Evolutionary conservation across 2,888 invertebrate genomes (phyloP), one percentile per base, ranked within the genome.

Genomic region (Phortica okadai): DNA sequence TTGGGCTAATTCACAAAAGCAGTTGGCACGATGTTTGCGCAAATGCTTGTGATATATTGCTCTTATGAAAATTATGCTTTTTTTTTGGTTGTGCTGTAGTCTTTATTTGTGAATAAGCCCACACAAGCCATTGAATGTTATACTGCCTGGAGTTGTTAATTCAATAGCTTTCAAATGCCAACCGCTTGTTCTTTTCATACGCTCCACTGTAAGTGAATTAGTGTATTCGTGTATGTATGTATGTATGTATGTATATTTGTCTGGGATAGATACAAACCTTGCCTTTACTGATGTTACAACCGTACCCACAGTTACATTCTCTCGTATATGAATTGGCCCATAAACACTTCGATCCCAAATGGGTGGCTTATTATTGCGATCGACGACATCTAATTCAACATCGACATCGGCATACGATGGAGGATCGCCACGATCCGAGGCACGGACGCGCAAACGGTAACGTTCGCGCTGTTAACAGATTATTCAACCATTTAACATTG

Each of bases 231-330:
- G 69, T 72, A 64, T 77, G 76, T 75, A 72, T n/a, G 42, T 45
- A 54, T 79, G 69, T 72, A 64, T 77, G 76, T 75, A 72, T n/a
- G 42, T 45, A 54, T 62, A 64, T 54, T 50, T 50, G 50, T 14
- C 50, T 62, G 62, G 16, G 62, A 25, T 3, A 56, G 81, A 96
- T 96, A 96, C 96, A 95, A 96, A 96, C 97, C 97, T 97, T 94
- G 98, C 98, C 96, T 97, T 97, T 94, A 98, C 96, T 94, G 97
- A 96, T 94, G 97, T 97, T 95, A 98, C 97, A 95, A 97, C 96
- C 94, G 97, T 97, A 95, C 98, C 97, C 95, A 98, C 97, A 95
- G 97, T 97, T 95, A 97, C 97, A 96, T 98, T 98, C 96, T 98
- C 98, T 95, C 96, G 96, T 95, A 98, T 97, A 95, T 96, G 96